Base-by-base conservation (phyloP, 2,797 vertebrate species). In the Chaetophractus vellerosus region DNA sequence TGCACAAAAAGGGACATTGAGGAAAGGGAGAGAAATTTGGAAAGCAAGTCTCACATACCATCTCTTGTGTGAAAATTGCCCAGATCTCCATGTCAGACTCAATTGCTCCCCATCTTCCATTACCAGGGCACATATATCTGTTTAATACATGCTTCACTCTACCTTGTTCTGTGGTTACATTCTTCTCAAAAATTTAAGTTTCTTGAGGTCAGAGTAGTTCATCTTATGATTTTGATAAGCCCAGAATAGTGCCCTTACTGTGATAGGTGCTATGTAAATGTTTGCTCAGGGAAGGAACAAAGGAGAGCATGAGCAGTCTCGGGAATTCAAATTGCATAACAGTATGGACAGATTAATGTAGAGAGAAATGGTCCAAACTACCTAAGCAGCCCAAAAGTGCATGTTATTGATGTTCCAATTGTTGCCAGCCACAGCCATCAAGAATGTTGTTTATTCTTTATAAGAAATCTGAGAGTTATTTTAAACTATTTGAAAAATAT, bases 371-470 rank as follows among this genome's bases (percentile, higher is more conserved):
- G 69, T 87, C 36, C 66, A 36, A 41, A 64, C 79, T 83, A 41
- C 57, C 66, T 80, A 88, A 88, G 61, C 23, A 93, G 33, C 61
- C 64, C 52, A 28, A 83, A 88, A 91, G 74, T 90, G 75, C 59
- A 61, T 66, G 23, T 81, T 74, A 41, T 78, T 92, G 50, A 78
- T 90, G 76, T 93, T 94, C 61, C 38, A 59, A 4, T 79, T 89
- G 55, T 76, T 93, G 26, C 82, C 64, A 88, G 41, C 66, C 52
- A n/a, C 26, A 72, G 21, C 64, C 66, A 72, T 86, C 38, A 97
- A 71, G 94, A 95, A 90, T 89, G 31, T 85, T 75, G 33, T 93
- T 90, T 87, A 80, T 79, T 93, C 83, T 87, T 76, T 93, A 41
- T 74, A 88, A 94, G 24, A 97, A 82, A 86, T 9, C 52, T 76